Base-by-base conservation (phyloP, 2,888 invertebrate genomes). In the Leucania comma region DNA sequence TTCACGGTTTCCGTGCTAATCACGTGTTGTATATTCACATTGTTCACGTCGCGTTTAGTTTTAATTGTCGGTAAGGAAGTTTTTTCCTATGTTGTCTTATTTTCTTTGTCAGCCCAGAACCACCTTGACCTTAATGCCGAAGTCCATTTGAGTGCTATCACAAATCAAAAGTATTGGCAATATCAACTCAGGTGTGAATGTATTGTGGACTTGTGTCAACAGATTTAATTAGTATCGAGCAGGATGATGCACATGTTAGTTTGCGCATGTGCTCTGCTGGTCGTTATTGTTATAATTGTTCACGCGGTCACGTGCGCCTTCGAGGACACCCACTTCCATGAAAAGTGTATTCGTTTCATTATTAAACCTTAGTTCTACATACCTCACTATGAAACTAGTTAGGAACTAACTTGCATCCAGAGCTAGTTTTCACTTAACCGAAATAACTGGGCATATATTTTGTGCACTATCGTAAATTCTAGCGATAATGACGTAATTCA, bases 211-310 rank as follows among this genome's bases (percentile, higher is more conserved):
- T 72, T 51, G 35, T 73, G 70, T 74, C 76, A 66, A 78, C 60
- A 81, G 70, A 75, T 73, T 69, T 75, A 72, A 73, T 82, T 77
- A 78, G 62, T 74, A 62, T 72, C 60, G 71, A 72, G 67, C 69
- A 75, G 80, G 73, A 73, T 69, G 86, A 75, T 86, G 75, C 73
- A 84, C 74, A 80, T 73, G 51, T 81, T 72, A 65, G 76, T 81
- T 78, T 67, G 72, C 69, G 74, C 63, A 66, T 79, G 71, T 73
- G 72, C 57, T 74, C 29, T 61, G 60, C 42, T 67, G 48, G 50
- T 87, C 85, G 87, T 89, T 90, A 89, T 91, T 90, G 89, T 90
- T 87, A 83, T 90, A 90, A 90, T 90, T 88, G 85, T 81, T 74
- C 67, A 78, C 61, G 79, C 78, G 76, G 88, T 92, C 92, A 93